Evolutionary conservation across 2,113 vertebrate genomes (phyloP), one percentile per base, ranked within the genome.

Genomic region (Casuarius casuarius): DNA sequence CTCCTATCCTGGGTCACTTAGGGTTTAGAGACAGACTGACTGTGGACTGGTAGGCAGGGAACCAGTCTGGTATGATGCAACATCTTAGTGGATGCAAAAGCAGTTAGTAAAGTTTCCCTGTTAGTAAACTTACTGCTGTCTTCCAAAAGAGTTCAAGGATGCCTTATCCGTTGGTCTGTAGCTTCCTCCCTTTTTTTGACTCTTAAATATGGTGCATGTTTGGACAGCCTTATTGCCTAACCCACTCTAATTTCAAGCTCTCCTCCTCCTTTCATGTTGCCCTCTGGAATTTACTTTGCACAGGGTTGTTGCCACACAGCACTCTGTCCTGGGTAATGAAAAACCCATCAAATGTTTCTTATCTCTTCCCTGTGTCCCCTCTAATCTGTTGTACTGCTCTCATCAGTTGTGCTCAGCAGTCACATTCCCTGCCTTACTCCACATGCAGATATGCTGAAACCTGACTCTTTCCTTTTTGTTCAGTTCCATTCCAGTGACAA

Each of bases 401-500:
- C 63, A 40, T 77, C 74, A 65, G 33, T 87, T 68, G 0, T 75
- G 72, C 84, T 88, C 54, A 72, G 75, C 89, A 80, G 68, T 86
- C 17, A 0, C 48, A 7, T 58, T 91, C 87, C 61, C 14, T 80
- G 89, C 68, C 72, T 65, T 90, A 40, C 61, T 86, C 46, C 65
- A 68, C 59, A 74, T 81, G 33, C 68, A 91, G 51, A 95, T 71
- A 92, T 0, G 5, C 78, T 88, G 95, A 93, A 96, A 95, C 65
- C 21, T 48, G 73, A 73, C 29, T n/a, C 25, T 77, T 90, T 59
- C 54, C 79, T 94, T 91, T 84, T 46, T 87, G 26, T 86, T 92
- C 63, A 74, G 74, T 65, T 95, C 84, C 82, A 80, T 92, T 72
- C 73, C 78, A 35, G 46, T 88, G 94, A 86, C 91, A 95, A 84